phyloP scores from a whole-genome alignment of 2,888 invertebrate genomes.

The Mythimna impura region DNA sequence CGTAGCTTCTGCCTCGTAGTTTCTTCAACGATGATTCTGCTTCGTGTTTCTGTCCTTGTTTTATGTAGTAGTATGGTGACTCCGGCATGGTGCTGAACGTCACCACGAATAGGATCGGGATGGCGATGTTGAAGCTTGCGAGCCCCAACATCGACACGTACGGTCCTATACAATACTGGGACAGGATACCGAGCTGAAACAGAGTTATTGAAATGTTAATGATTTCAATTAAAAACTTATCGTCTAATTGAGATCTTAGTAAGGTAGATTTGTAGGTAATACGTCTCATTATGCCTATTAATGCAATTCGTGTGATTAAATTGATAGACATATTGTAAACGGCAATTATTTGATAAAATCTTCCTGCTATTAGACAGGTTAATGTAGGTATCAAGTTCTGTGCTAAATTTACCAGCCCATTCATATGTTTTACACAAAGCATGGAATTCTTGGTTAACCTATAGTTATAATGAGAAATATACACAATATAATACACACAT shows the following conservation, averaged over 20 bases:
- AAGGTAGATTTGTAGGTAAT: not conserved
- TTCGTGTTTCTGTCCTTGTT: constrained; percentile 84
- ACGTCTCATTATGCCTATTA: no score
- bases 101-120: constrained; percentile 90
- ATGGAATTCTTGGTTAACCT: no score
- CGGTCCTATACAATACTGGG: constrained; percentile 91
- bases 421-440: no score
- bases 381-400: no score
- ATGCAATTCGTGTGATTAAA: no score
- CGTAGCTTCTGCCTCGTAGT: constrained; percentile 89
- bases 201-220: constrained; percentile 13
- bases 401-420: no score
- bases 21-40: constrained; percentile 90
- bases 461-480: no score
- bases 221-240: not conserved
- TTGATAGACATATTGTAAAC: no score
- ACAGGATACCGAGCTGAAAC: constrained; percentile 90
- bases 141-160: constrained; percentile 90
- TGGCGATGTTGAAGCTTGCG: constrained; percentile 89
- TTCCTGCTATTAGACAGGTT: no score
- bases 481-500: no score
- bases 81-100: constrained; percentile 92
- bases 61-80: constrained; percentile 91
- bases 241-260: not conserved
- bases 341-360: no score